A percentile compares a stretch with the other conserved stretches of the same genome.
Evolutionary conservation across 2,113 vertebrate species (phyloP).

Genomic region (Nesoenas mayeri): DNA sequence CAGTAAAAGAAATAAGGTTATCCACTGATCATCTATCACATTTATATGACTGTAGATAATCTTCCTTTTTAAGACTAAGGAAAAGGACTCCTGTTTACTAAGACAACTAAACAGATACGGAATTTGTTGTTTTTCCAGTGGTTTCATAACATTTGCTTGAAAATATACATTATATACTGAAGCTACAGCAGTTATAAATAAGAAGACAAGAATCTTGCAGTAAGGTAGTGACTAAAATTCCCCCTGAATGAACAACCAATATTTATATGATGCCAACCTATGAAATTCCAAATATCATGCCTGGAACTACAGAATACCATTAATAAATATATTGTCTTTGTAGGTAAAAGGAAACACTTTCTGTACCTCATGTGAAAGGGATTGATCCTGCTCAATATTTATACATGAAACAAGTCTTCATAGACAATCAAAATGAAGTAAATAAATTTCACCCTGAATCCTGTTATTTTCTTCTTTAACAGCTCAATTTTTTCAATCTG

Average conservation of each 20-base stretch:
- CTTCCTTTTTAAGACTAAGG: not conserved
- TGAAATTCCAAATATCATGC: not conserved
- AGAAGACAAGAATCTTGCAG: not conserved
- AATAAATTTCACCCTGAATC: not conserved
- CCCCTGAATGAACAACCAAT: not conserved
- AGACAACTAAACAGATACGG: not conserved
- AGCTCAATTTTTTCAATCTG: not conserved
- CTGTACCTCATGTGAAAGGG: not conserved
- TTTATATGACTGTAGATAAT: not conserved
- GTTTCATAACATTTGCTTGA: not conserved
- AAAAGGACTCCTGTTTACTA: not conserved
- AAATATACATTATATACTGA: not conserved
- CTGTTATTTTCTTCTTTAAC: not conserved
- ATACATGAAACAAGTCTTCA: not conserved
- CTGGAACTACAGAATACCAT: not conserved
- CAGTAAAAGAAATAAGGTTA: not conserved
- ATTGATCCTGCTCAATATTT: not conserved
- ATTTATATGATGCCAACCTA: not conserved
- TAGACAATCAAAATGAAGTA: not conserved
- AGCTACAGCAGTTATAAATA: not conserved
- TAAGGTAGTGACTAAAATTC: not conserved
- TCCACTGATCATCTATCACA: not conserved
- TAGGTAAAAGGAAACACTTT: not conserved
- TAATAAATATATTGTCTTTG: not conserved
- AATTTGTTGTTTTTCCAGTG: not conserved